phyloP scores from a whole-genome alignment of 2,113 vertebrate genomes.

The Campylomormyrus numenius region DNA sequence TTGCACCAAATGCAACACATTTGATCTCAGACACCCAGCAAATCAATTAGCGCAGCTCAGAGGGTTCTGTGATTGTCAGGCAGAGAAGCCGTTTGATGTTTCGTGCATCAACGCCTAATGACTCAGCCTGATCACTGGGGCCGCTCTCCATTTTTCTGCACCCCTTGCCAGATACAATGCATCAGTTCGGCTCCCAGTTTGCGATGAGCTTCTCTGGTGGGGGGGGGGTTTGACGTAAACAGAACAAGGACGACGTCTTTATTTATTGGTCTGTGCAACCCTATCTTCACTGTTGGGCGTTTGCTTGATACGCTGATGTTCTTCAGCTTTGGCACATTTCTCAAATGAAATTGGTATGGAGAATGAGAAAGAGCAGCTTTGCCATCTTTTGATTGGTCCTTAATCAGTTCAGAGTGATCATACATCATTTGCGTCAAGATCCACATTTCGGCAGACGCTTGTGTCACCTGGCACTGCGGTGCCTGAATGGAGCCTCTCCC shows the following conservation, averaged over 20 bases:
- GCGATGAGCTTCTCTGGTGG: neutral
- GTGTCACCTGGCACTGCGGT: neutral
- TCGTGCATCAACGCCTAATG: neutral
- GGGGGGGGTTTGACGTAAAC: neutral
- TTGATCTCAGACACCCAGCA: neutral
- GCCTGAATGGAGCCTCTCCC: neutral
- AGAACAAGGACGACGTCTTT: neutral
- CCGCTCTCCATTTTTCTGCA: neutral
- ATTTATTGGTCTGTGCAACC: neutral
- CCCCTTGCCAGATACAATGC: neutral
- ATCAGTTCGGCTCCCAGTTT: neutral
- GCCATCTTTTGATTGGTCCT: neutral
- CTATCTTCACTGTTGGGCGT: neutral
- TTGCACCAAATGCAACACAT: neutral
- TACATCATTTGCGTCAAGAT: neutral
- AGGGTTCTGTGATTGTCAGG: neutral
- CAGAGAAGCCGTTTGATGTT: conserved; percentile 8
- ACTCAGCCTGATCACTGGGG: conserved; percentile 3
- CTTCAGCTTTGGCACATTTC: neutral
- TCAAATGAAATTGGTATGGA: neutral
- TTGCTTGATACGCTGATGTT: neutral
- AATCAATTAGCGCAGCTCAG: conserved; percentile 6
- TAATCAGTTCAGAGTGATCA: neutral
- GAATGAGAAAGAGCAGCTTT: neutral
- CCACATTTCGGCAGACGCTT: neutral